These are phyloP conservation scores for Sebastes ruberrimus DNA, from an alignment of 2,797 vertebrate species.

Conservation along the genomic window DNA sequence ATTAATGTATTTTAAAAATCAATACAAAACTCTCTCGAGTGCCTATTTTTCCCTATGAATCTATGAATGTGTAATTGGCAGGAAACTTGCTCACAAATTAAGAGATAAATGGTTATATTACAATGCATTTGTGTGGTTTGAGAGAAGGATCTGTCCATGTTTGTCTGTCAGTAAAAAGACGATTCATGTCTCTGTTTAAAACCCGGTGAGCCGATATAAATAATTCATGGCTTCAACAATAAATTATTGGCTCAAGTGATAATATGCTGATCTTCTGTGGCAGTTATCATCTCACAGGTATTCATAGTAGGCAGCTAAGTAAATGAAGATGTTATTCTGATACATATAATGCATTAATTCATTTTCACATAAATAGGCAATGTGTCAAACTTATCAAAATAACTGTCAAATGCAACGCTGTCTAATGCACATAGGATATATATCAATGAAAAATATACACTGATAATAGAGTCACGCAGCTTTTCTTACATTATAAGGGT, in stretches of 20 bases:
- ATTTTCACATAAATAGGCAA: conserved; percentile 34
- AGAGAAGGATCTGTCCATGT: conserved; percentile 45
- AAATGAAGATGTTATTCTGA: conserved; percentile 49
- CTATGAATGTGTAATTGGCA: conserved; percentile 52
- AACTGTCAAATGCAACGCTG: not conserved
- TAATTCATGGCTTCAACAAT: conserved; percentile 66
- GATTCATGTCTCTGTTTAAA: conserved; percentile 53
- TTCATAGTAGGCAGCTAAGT: conserved; percentile 18
- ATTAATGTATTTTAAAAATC: conserved; percentile 68
- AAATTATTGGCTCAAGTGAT: conserved; percentile 49
- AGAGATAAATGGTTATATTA: conserved; percentile 52
- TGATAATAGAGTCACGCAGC: conserved; percentile 1
- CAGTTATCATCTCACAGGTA: conserved; percentile 49
- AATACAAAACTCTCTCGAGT: conserved; percentile 56
- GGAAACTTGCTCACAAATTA: conserved; percentile 45
- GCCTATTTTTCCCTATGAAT: conserved; percentile 34
- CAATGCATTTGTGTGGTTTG: conserved; percentile 35
- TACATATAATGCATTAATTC: conserved; percentile 39
- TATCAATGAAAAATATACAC: not conserved
- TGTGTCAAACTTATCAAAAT: conserved; percentile 37
- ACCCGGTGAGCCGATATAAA: conserved; percentile 46
- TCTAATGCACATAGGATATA: not conserved
- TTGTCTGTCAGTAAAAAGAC: conserved; percentile 57
- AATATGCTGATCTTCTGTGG: conserved; percentile 49
- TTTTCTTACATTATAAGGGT: not conserved